Percentiles rank a stretch among this genome's conserved stretches.
phyloP scores from a whole-genome alignment of 2,797 vertebrate species.

The Pteronotus mesoamericanus region DNA sequence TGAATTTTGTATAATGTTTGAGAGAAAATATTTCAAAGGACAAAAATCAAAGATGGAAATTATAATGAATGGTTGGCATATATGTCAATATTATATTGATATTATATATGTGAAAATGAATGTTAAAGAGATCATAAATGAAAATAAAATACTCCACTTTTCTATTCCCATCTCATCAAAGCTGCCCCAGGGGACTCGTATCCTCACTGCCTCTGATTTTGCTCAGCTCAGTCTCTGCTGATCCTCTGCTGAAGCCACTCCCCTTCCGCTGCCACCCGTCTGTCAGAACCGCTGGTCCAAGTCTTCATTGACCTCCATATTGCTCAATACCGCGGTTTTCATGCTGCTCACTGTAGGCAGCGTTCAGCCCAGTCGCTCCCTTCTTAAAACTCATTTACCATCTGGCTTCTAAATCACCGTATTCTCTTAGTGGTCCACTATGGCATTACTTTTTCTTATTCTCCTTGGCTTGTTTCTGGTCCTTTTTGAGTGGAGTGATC shows the following conservation, averaged over 20 bases:
- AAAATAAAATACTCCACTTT: background rate
- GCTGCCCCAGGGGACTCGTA: background rate
- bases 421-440: background rate
- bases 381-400: background rate
- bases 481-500: background rate
- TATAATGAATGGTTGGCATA: background rate
- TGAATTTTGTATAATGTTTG: background rate
- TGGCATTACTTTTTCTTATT: background rate
- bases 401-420: background rate
- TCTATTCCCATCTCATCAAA: background rate
- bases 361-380: background rate
- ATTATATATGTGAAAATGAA: background rate
- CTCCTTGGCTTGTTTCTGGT: background rate
- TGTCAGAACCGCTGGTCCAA: rapidly evolving
- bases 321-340: background rate
- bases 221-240: background rate
- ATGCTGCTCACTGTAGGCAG: background rate
- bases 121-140: background rate
- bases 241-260: background rate
- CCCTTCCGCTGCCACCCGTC: background rate
- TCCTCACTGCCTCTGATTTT: rapidly evolving
- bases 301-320: too few species aligned
- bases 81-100: background rate
- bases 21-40: slow-evolving; percentile 10
- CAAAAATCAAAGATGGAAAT: background rate